A percentile compares a stretch with the other conserved stretches of the same genome.
Evolutionary conservation across 2,113 vertebrate species (phyloP).

Genomic region (Neopipo cinnamomea): DNA sequence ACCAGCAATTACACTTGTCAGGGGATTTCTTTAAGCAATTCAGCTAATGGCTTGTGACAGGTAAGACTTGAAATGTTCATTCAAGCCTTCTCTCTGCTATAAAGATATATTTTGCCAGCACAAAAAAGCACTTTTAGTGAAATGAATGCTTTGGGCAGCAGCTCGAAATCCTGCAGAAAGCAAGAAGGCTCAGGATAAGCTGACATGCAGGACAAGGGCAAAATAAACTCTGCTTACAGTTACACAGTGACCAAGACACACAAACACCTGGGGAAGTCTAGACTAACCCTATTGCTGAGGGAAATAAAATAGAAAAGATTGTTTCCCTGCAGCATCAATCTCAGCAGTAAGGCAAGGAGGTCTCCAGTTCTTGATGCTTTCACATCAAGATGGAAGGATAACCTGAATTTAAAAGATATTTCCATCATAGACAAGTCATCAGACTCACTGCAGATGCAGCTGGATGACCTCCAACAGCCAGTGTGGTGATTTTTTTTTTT

Average conservation of each 20-base stretch:
- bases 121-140: slow-evolving; percentile 35
- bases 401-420: background rate
- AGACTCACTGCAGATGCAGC: background rate
- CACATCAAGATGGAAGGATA: background rate
- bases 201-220: background rate
- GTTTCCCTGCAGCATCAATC: background rate
- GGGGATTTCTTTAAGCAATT: slow-evolving; percentile 77
- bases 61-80: slow-evolving; percentile 65
- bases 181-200: background rate
- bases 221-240: background rate
- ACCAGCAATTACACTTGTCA: slow-evolving; percentile 74
- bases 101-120: slow-evolving; percentile 56
- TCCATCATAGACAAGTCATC: background rate
- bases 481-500: fast-evolving
- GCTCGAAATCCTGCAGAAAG: slow-evolving; percentile 11
- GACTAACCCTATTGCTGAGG: background rate
- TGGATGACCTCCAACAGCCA: background rate
- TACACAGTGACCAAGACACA: background rate
- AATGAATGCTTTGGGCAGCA: slow-evolving; percentile 61
- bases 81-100: slow-evolving; percentile 45
- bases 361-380: background rate
- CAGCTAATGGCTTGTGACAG: slow-evolving; percentile 76
- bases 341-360: background rate
- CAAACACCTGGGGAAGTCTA: background rate
- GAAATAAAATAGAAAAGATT: background rate